These are phyloP conservation scores for Euura saliciscinereae DNA, from an alignment of 1,140 invertebrate species.

Conservation along the genomic window DNA sequence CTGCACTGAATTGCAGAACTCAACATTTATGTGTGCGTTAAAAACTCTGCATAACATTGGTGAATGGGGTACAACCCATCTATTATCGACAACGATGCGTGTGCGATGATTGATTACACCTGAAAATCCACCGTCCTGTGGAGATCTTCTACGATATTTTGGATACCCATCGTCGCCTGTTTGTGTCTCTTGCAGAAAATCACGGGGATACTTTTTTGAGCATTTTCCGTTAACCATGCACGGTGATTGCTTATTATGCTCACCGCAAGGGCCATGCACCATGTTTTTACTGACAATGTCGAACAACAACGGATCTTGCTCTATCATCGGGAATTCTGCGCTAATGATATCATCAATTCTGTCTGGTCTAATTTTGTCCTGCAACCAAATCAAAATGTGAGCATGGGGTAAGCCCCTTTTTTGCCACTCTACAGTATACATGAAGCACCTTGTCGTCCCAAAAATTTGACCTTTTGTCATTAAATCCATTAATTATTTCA, in stretches of 20 bases:
- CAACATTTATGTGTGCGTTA: constrained; percentile 43
- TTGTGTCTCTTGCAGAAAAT: constrained; percentile 36
- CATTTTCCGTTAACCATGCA: constrained; percentile 49
- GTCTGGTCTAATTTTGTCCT: constrained; percentile 42
- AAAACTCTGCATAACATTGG: constrained; percentile 36
- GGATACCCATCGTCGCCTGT: constrained; percentile 53
- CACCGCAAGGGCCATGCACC: constrained; percentile 55
- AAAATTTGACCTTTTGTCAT: constrained; percentile 14
- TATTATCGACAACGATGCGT: constrained; percentile 36
- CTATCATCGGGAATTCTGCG: constrained; percentile 57
- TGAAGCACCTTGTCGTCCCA: constrained; percentile 11
- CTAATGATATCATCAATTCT: constrained; percentile 51
- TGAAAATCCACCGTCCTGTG: constrained; percentile 28
- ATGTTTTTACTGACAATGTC: constrained; percentile 49
- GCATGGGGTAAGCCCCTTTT: constrained; percentile 58
- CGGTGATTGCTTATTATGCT: constrained; percentile 41
- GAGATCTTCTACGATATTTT: constrained; percentile 39
- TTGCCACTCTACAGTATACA: constrained; percentile 13
- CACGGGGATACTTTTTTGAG: constrained; percentile 49
- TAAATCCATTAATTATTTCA: constrained; percentile 16
- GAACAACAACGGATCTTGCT: constrained; percentile 43
- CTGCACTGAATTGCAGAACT: constrained; percentile 44
- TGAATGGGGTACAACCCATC: constrained; percentile 53
- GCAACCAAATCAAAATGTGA: constrained; percentile 55
- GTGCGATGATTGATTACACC: constrained; percentile 14